Conservation (phyloP, 2,888 invertebrate genomes). For the Cremastinae sp. region DNA sequence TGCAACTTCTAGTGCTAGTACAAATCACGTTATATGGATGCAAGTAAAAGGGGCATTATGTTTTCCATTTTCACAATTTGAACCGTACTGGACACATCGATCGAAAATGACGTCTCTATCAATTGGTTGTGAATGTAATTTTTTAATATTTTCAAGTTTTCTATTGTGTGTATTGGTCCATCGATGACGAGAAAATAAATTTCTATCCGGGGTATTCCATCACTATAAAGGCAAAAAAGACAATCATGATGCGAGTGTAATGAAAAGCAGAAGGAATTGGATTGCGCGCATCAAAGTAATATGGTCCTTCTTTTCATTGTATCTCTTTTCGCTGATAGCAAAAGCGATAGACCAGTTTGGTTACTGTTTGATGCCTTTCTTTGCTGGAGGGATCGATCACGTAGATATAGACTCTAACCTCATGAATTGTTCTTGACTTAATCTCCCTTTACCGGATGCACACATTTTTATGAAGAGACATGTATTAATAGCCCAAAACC, state of each 20-base stretch:
- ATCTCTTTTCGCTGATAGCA: slow-evolving; percentile 51
- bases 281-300: slow-evolving; percentile 37
- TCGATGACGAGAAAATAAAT: no score
- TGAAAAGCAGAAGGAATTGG: slow-evolving; percentile 14
- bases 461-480: slow-evolving; percentile 9
- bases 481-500: slow-evolving; percentile 23
- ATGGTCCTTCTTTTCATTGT: slow-evolving; percentile 28
- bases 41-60: not conserved
- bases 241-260: not conserved
- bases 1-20: slow-evolving; percentile 24
- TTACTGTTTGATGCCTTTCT: slow-evolving; percentile 30
- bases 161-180: no score
- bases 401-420: slow-evolving; percentile 52
- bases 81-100: slow-evolving; percentile 25
- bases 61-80: not conserved
- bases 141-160: slow-evolving; percentile 7
- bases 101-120: slow-evolving; percentile 15
- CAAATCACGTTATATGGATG: slow-evolving; percentile 4
- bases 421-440: slow-evolving; percentile 36
- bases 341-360: slow-evolving; percentile 47
- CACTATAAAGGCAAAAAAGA: no score
- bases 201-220: no score
- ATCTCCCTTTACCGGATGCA: slow-evolving; percentile 1
- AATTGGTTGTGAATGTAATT: slow-evolving; percentile 15
- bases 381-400: slow-evolving; percentile 56